These are phyloP conservation scores for Pitangus sulphuratus DNA, from an alignment of 2,797 vertebrate genomes.

Conservation along the genomic window DNA sequence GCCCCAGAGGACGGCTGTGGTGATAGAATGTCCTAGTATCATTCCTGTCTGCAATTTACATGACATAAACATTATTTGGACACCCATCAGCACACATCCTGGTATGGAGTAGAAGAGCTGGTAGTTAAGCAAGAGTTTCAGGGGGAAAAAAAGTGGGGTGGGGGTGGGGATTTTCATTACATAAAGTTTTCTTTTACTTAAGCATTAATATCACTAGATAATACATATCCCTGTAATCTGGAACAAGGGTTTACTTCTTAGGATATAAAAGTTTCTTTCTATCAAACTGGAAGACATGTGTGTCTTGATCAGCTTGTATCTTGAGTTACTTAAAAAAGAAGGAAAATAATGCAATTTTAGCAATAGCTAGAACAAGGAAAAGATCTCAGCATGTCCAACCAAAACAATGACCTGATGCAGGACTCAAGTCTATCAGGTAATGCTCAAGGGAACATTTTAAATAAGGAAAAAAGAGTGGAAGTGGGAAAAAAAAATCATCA, in stretches of 20 bases:
- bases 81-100: not conserved
- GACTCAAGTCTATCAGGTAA: conserved; percentile 46
- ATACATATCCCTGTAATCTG: not conserved
- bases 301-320: not conserved
- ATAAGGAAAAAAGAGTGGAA: conserved; percentile 60
- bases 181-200: not conserved
- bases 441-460: conserved; percentile 55
- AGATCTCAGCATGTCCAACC: not conserved
- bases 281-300: not conserved
- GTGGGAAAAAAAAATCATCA: conserved; percentile 48
- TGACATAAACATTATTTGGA: not conserved
- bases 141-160: rapidly evolving
- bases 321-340: not conserved
- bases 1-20: not conserved
- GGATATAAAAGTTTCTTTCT: not conserved
- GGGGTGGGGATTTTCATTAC: not conserved
- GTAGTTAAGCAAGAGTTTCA: not conserved
- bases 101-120: not conserved
- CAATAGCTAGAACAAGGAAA: conserved; percentile 36
- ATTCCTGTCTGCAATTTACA: not conserved
- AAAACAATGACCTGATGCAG: conserved; percentile 55
- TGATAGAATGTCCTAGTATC: not conserved
- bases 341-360: not conserved
- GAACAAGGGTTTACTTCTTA: conserved; percentile 18
- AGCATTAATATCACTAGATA: not conserved